These are phyloP conservation scores for Philopedon plagiatum DNA, from an alignment of 2,888 invertebrate species.

Conservation along the genomic window DNA sequence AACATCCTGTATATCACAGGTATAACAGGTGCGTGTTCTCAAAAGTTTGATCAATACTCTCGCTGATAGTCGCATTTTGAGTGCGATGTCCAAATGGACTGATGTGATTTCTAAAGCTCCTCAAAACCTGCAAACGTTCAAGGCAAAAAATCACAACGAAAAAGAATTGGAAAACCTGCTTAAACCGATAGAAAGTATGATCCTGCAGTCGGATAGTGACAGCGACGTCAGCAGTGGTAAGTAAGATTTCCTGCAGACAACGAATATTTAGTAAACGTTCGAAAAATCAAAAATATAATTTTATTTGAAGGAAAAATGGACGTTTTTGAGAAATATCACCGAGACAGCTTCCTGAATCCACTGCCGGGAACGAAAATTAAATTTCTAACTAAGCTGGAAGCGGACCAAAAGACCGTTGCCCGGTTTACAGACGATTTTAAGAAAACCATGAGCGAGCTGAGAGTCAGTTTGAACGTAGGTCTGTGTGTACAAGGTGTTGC, in stretches of 20 bases:
- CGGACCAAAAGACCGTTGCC: constrained; percentile 57
- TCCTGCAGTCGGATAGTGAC: constrained; percentile 53
- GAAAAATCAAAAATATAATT: too few species aligned
- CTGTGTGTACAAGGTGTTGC: not conserved
- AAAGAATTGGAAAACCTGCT: constrained; percentile 17
- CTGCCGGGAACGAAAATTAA: constrained; percentile 51
- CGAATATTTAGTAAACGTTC: too few species aligned
- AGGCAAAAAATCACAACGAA: constrained; percentile 13
- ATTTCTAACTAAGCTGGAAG: constrained; percentile 59
- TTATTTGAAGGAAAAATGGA: constrained; percentile 54
- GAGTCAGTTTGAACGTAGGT: constrained; percentile 57
- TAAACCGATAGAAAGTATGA: constrained; percentile 24
- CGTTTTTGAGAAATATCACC: constrained; percentile 59
- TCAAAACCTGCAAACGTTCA: constrained; percentile 18
- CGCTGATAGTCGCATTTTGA: not conserved
- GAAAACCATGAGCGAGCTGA: constrained; percentile 55
- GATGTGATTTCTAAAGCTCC: constrained; percentile 17
- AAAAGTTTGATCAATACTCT: constrained; percentile 58
- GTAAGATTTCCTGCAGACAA: too few species aligned
- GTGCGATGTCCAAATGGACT: constrained; percentile 20
- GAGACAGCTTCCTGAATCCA: constrained; percentile 54
- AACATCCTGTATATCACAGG: too few species aligned
- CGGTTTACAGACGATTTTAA: constrained; percentile 62
- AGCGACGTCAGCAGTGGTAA: constrained; percentile 54
- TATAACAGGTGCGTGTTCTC: too few species aligned